These are phyloP conservation scores for Elanoides forficatus DNA, from an alignment of 2,113 vertebrate genomes.

Conservation along the genomic window DNA sequence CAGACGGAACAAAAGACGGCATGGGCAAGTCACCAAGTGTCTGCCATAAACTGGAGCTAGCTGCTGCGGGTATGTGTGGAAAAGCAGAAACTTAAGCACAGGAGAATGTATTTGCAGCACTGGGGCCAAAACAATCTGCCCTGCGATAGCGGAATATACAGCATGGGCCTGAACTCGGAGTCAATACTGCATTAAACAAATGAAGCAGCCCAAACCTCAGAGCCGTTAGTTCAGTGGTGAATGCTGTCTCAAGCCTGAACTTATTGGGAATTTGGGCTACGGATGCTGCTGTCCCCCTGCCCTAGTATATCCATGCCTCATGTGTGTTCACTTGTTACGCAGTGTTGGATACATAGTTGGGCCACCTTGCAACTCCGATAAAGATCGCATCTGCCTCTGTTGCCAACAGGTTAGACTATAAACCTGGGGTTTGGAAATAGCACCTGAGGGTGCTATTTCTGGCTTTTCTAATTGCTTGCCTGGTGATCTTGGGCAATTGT, in stretches of 20 bases:
- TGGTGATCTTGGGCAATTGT: not conserved
- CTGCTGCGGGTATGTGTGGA: not conserved
- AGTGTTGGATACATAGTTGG: no score
- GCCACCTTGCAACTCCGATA: not conserved
- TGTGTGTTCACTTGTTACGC: rapidly evolving
- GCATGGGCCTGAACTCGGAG: not conserved
- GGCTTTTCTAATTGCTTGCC: not conserved
- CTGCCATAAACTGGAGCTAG: not conserved
- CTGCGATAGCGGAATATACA: not conserved
- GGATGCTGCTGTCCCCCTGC: not conserved
- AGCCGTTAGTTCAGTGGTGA: not conserved
- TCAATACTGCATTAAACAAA: not conserved
- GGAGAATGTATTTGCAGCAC: not conserved
- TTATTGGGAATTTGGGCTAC: not conserved
- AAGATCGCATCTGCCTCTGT: not conserved
- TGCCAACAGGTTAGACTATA: not conserved
- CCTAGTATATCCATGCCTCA: not conserved
- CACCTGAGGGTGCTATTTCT: not conserved
- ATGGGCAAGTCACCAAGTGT: not conserved
- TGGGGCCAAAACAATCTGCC: not conserved
- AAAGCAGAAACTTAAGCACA: not conserved
- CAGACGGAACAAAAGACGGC: not conserved
- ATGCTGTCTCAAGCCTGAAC: not conserved
- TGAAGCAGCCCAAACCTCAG: not conserved
- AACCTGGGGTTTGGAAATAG: not conserved